Conservation (phyloP, 2,113 vertebrate species). For the Sceloporus undulatus region DNA sequence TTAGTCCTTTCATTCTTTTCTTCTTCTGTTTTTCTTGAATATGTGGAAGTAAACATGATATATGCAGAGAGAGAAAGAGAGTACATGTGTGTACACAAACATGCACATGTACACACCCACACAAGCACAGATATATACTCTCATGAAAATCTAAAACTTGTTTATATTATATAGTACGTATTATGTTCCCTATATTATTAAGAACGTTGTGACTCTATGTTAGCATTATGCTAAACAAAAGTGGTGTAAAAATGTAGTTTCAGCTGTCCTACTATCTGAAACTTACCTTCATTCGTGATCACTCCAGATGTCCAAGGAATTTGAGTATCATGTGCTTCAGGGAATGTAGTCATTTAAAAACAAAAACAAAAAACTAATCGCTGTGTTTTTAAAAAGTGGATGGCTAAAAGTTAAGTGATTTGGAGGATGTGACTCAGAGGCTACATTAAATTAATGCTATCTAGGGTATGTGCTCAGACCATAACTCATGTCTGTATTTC, state of each 20-base stretch:
- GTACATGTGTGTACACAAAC: not conserved
- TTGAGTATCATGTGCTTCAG: not conserved
- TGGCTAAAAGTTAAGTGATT: conserved; percentile 66
- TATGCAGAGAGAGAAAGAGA: too few species aligned
- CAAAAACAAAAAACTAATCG: conserved; percentile 70
- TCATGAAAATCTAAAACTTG: not conserved
- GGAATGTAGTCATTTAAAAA: conserved; percentile 58
- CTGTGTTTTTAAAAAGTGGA: conserved; percentile 62
- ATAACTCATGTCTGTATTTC: conserved; percentile 68
- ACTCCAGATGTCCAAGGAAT: conserved; percentile 74
- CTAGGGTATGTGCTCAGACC: conserved; percentile 49
- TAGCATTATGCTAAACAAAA: not conserved
- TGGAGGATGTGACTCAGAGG: conserved; percentile 61
- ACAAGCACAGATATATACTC: not conserved
- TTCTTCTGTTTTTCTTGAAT: not conserved
- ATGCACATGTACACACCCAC: not conserved
- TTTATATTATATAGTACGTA: too few species aligned
- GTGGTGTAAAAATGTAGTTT: conserved; percentile 35
- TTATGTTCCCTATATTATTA: not conserved
- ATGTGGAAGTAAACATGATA: not conserved
- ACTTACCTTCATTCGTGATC: conserved; percentile 53
- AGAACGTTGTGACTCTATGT: not conserved
- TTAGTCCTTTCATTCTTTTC: not conserved
- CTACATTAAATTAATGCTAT: conserved; percentile 70
- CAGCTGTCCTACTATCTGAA: conserved; percentile 63